Evolutionary conservation across 2,888 invertebrate genomes (phyloP).

Genomic region (Platycheirus rosarum): DNA sequence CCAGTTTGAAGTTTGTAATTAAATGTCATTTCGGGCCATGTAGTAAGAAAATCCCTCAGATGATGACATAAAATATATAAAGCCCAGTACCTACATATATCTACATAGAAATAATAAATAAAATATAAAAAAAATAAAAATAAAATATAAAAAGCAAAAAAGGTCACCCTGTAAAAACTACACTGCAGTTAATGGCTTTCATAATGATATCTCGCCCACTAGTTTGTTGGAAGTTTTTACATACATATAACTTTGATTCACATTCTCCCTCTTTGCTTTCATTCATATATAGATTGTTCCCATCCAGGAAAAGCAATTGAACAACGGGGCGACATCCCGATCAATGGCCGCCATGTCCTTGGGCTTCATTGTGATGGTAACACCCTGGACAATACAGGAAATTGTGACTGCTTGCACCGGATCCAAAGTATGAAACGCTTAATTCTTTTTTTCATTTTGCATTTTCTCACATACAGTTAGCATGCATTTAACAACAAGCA

Average conservation of each 20-base stretch:
- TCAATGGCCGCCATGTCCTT: slow-evolving; percentile 96
- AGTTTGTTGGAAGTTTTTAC: slow-evolving; percentile 34
- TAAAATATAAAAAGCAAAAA: too few species aligned
- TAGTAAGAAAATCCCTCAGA: too few species aligned
- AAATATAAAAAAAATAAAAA: too few species aligned
- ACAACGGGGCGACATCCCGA: slow-evolving; percentile 91
- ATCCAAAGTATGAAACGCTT: slow-evolving; percentile 85
- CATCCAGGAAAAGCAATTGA: slow-evolving; percentile 84
- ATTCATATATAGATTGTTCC: slow-evolving; percentile 79
- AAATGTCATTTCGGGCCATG: too few species aligned
- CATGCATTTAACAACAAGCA: slow-evolving; percentile 18
- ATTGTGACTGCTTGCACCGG: slow-evolving; percentile 95
- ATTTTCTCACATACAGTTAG: slow-evolving; percentile 4
- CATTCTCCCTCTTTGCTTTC: not conserved
- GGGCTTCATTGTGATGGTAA: slow-evolving; percentile 95
- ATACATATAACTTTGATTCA: not conserved
- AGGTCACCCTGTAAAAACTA: slow-evolving; percentile 10
- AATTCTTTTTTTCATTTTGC: not conserved
- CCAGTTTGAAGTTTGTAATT: too few species aligned
- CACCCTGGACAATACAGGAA: slow-evolving; percentile 95
- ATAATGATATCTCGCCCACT: slow-evolving; percentile 28
- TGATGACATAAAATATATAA: too few species aligned
- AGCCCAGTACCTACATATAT: too few species aligned
- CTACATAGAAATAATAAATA: too few species aligned
- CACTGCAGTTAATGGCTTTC: slow-evolving; percentile 19